Base-by-base conservation (phyloP, 2,888 invertebrate species). In the Leptothorax acervorum region DNA sequence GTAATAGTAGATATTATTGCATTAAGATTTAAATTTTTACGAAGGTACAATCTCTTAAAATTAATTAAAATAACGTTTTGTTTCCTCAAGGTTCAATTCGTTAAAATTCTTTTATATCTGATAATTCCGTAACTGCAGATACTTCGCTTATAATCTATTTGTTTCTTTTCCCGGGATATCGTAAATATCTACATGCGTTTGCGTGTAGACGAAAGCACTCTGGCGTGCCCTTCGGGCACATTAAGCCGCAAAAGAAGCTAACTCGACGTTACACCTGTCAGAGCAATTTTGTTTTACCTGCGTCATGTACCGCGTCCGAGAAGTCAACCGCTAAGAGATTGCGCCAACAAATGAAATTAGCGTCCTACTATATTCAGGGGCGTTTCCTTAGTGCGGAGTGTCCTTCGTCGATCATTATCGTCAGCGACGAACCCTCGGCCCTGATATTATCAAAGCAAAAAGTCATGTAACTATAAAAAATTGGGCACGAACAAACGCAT, bases 271-370 rank as follows among this genome's bases (percentile, higher is more conserved):
- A 93, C 93, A 93, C 90, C 89, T 92, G 93, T 93, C 93, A 87
- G 90, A 91, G 76, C 91, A 92, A 92, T 92, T 92, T 88, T 75
- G 28, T 74, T 79, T 81, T 86, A 93, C 93, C 93, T 90, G 85
- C 89, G 88, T 93, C 93, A 93, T 93, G 92, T 74, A 81, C 86
- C 75, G 75, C 89, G 87, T 84, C 83, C 84, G 79, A 88, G 82
- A 90, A 91, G 89, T 91, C 90, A 92, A 91, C 91, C 88, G 87
- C 91, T 92, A 92, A 92, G 91, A 92, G 93, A 93, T 93, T 92
- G 92, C 91, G 86, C 82, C 70, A 82, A 86, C 85, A 93, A 92
- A 92, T 89, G 90, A 90, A 92, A 93, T 92, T 93, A 93, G 85
- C 85, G 71, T 60, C 66, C 84, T 73, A 65, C 83, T 68, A 75